Percentiles rank a stretch among this genome's conserved stretches.
These are phyloP conservation scores for Leptodactylus fallax DNA, from an alignment of 2,797 vertebrate species.

Conservation along the genomic window DNA sequence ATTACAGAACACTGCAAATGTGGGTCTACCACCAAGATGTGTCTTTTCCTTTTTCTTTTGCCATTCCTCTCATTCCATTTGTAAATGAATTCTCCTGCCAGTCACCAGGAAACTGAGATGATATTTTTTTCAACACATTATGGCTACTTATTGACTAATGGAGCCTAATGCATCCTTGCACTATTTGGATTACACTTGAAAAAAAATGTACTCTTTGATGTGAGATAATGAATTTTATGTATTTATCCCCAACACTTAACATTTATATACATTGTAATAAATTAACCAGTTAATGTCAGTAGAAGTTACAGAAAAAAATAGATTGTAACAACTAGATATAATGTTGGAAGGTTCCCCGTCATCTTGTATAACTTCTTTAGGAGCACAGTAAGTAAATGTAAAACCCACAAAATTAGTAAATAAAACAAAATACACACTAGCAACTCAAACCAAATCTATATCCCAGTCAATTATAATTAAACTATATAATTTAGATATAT, in stretches of 20 bases:
- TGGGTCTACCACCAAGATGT: conserved; percentile 33
- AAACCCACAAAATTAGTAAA: neutral
- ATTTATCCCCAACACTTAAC: neutral
- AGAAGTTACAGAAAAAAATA: neutral
- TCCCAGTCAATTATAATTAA: too few relatives aligned
- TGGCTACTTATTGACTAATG: neutral
- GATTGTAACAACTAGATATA: neutral
- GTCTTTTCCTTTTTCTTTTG: neutral
- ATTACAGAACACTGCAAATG: conserved; percentile 25
- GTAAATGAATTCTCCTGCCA: conserved; percentile 26
- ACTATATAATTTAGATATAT: too few relatives aligned
- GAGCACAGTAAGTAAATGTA: neutral
- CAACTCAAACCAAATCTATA: too few relatives aligned
- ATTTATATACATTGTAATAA: neutral
- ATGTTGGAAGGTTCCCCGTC: neutral
- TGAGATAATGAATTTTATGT: neutral
- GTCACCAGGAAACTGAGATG: conserved; percentile 19
- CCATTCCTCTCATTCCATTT: conserved; percentile 22
- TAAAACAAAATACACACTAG: neutral
- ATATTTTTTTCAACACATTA: conserved; percentile 13
- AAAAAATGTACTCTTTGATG: neutral
- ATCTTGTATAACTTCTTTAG: neutral
- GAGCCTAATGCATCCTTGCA: neutral
- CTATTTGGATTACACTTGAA: neutral
- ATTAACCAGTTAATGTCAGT: neutral